phyloP scores from a whole-genome alignment of 2,888 invertebrate species.

The Gastracanthus pulcherrimus region DNA sequence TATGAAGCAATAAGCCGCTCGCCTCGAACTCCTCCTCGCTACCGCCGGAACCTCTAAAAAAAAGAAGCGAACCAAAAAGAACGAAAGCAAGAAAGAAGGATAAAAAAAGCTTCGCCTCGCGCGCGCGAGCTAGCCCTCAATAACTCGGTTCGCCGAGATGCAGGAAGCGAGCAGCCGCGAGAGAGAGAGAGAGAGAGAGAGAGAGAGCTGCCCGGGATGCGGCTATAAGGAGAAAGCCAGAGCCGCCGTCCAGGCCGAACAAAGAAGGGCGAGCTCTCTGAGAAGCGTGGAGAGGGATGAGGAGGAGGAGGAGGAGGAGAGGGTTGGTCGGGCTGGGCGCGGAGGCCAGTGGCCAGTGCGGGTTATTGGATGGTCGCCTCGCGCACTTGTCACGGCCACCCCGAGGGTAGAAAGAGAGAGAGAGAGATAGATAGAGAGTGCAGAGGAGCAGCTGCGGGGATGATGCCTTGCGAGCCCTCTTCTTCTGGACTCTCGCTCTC shows the following conservation, averaged over 20 bases:
- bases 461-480: constrained; percentile 9
- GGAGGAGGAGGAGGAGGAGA: constrained; percentile 38
- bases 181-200: neutral
- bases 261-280: constrained; percentile 35
- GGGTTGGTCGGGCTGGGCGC: constrained; percentile 62
- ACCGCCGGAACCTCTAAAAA: neutral
- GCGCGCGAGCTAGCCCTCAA: constrained; percentile 67
- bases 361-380: constrained; percentile 75
- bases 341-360: constrained; percentile 59
- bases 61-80: neutral
- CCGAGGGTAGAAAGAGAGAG: neutral
- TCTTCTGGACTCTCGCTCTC: neutral
- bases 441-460: neutral
- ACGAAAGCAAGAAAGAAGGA: neutral
- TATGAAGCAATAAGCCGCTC: constrained; percentile 16
- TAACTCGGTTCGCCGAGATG: constrained; percentile 61
- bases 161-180: constrained; percentile 19
- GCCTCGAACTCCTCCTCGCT: too few relatives aligned
- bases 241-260: constrained; percentile 8
- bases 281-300: constrained; percentile 51
- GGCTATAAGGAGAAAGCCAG: constrained; percentile 33
- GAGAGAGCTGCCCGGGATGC: constrained; percentile 17
- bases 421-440: too few relatives aligned
- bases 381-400: constrained; percentile 71
- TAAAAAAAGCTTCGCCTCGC: constrained; percentile 59